Percentiles rank a stretch among this genome's conserved stretches.
phyloP scores from a whole-genome alignment of 92 coral and sea anemone species.

The Paragorgia papillata region DNA sequence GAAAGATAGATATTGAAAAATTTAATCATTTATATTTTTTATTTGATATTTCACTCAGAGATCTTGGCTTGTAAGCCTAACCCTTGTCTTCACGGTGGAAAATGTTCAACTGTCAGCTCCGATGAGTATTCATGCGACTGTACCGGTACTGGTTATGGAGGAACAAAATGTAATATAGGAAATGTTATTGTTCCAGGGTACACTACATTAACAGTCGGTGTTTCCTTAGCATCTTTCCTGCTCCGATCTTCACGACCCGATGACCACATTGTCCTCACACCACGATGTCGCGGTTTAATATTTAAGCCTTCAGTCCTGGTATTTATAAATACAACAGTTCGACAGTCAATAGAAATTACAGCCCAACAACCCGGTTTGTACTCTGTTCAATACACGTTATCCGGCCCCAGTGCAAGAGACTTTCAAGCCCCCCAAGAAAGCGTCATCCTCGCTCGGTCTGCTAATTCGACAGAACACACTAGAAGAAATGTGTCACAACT shows the following conservation, averaged over 20 bases:
- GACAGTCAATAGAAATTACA: constrained; percentile 43
- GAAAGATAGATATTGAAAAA: too few relatives aligned
- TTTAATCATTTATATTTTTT: too few relatives aligned
- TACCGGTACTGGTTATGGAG: constrained; percentile 60
- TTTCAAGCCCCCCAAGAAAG: constrained; percentile 50
- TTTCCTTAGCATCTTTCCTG: constrained; percentile 32
- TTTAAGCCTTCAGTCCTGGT: constrained; percentile 49
- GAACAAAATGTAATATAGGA: constrained; percentile 59
- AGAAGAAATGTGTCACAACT: constrained; percentile 1
- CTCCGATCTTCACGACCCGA: constrained; percentile 58
- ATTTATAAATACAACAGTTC: constrained; percentile 23
- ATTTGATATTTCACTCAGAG: constrained; percentile 48
- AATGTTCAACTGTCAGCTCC: constrained; percentile 52
- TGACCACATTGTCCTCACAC: constrained; percentile 47
- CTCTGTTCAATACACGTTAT: constrained; percentile 53
- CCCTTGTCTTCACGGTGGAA: constrained; percentile 70
- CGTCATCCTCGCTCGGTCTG: constrained; percentile 46
- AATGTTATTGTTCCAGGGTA: constrained; percentile 52
- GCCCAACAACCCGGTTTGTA: constrained; percentile 61
- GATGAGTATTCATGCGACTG: constrained; percentile 63
- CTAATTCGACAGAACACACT: constrained; percentile 32
- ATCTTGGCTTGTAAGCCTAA: constrained; percentile 64
- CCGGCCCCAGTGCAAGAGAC: constrained; percentile 55
- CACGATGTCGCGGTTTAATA: constrained; percentile 31
- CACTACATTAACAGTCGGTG: constrained; percentile 45